Conservation (phyloP, 2,797 vertebrate species). For the Tokudaia tokunoshimensis region DNA sequence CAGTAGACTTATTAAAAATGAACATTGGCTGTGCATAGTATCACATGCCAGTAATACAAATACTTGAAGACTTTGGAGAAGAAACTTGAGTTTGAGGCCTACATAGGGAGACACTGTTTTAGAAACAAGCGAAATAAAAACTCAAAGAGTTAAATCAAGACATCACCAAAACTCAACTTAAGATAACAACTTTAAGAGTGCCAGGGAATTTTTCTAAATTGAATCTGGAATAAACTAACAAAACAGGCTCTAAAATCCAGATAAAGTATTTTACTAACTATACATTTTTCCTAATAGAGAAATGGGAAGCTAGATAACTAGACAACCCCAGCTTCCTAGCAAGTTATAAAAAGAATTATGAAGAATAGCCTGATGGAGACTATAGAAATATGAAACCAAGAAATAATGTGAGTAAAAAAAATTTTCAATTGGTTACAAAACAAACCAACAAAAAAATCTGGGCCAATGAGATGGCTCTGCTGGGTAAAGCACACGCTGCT, state of each 20-base stretch:
- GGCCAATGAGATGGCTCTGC: background rate
- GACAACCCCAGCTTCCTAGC: background rate
- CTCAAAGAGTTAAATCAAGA: slow-evolving; percentile 57
- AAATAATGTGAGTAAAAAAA: background rate
- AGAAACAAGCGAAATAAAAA: background rate
- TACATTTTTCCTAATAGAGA: slow-evolving; percentile 9
- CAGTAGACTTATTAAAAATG: slow-evolving; percentile 40
- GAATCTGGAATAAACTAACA: slow-evolving; percentile 28
- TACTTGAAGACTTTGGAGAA: background rate
- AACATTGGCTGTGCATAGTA: background rate
- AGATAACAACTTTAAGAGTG: slow-evolving; percentile 29
- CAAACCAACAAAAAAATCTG: background rate
- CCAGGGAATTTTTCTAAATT: slow-evolving; percentile 22
- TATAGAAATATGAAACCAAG: slow-evolving; percentile 19
- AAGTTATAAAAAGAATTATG: slow-evolving; percentile 11
- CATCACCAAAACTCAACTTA: slow-evolving; percentile 6
- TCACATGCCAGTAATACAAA: background rate
- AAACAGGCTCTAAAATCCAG: slow-evolving; percentile 7
- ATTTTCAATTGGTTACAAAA: slow-evolving; percentile 32
- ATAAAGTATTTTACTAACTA: slow-evolving; percentile 11
- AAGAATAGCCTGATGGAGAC: background rate
- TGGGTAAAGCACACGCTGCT: background rate
- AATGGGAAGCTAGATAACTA: background rate
- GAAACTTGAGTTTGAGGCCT: background rate
- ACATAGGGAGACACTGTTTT: background rate